phyloP scores from a whole-genome alignment of 1,140 invertebrate species.

The Kradibia gibbosae region DNA sequence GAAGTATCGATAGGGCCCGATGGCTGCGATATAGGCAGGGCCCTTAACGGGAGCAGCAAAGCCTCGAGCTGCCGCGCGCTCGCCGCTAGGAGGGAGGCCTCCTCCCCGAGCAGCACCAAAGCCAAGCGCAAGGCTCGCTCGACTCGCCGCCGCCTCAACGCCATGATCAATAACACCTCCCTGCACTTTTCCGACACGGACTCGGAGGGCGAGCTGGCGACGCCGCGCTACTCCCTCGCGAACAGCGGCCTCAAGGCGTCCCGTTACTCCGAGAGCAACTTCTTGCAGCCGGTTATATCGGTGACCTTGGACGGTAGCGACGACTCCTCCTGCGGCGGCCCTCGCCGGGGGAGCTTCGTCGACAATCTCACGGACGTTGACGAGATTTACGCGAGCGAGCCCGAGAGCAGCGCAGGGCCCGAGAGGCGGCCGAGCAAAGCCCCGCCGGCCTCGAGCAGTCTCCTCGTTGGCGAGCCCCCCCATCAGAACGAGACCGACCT shows the following conservation, averaged over 20 bases:
- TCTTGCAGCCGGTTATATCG: slow-evolving; percentile 61
- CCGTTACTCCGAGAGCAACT: neutral
- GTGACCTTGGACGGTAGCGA: slow-evolving; percentile 60
- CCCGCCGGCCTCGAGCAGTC: neutral
- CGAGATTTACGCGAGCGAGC: slow-evolving; percentile 67
- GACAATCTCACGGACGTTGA: slow-evolving; percentile 68
- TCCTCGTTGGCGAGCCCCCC: slow-evolving; percentile 51
- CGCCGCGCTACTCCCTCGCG: slow-evolving; percentile 40
- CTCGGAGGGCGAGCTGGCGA: slow-evolving; percentile 67
- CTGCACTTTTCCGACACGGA: slow-evolving; percentile 70
- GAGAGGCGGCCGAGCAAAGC: slow-evolving; percentile 23
- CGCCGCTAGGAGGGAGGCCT: neutral
- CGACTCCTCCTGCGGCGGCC: slow-evolving; percentile 27
- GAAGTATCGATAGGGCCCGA: neutral
- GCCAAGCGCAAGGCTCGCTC: slow-evolving; percentile 66
- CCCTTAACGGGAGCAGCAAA: neutral
- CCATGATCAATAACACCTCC: slow-evolving; percentile 68
- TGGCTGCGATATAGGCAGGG: neutral
- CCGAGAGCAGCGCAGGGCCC: slow-evolving; percentile 51
- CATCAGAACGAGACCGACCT: slow-evolving; percentile 65
- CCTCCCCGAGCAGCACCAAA: slow-evolving; percentile 49
- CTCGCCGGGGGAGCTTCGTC: slow-evolving; percentile 57
- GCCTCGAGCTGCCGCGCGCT: neutral
- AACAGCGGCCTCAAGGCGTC: slow-evolving; percentile 24
- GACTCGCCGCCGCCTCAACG: slow-evolving; percentile 64